Evolutionary conservation across 1,140 invertebrate species (phyloP).

Genomic region (Reticulitermes speratus): DNA sequence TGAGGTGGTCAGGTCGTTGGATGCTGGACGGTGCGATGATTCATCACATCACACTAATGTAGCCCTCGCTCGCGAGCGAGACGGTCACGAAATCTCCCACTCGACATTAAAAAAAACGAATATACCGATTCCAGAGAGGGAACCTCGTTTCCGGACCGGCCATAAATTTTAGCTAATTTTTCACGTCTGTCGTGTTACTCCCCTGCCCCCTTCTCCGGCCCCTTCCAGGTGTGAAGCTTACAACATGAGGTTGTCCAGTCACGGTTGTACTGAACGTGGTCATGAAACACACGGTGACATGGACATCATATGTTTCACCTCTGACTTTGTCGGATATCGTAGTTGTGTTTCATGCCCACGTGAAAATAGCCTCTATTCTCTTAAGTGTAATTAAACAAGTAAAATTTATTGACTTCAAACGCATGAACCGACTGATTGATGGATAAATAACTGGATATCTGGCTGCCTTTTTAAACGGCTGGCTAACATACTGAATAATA

Average conservation of each 20-base stretch:
- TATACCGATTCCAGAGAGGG: background rate
- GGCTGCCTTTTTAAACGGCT: no score
- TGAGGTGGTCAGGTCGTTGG: background rate
- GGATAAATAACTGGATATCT: no score
- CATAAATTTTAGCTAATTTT: slow-evolving; percentile 18
- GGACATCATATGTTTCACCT: background rate
- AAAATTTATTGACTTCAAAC: no score
- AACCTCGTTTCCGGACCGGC: slow-evolving; percentile 6
- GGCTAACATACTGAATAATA: no score
- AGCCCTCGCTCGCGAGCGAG: background rate
- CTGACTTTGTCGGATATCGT: background rate
- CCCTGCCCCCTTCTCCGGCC: background rate
- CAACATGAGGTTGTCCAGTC: slow-evolving; percentile 8
- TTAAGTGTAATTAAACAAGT: no score
- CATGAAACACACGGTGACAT: background rate
- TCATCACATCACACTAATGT: slow-evolving; percentile 6
- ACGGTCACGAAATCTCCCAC: slow-evolving; percentile 9
- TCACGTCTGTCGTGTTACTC: background rate
- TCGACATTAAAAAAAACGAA: background rate
- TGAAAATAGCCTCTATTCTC: no score
- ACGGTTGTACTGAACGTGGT: slow-evolving; percentile 5
- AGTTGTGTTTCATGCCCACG: no score
- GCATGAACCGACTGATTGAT: no score
- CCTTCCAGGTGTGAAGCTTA: slow-evolving; percentile 1
- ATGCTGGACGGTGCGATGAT: background rate